Conservation (phyloP, 2,113 vertebrate species). For the Haliaeetus leucogaster region DNA sequence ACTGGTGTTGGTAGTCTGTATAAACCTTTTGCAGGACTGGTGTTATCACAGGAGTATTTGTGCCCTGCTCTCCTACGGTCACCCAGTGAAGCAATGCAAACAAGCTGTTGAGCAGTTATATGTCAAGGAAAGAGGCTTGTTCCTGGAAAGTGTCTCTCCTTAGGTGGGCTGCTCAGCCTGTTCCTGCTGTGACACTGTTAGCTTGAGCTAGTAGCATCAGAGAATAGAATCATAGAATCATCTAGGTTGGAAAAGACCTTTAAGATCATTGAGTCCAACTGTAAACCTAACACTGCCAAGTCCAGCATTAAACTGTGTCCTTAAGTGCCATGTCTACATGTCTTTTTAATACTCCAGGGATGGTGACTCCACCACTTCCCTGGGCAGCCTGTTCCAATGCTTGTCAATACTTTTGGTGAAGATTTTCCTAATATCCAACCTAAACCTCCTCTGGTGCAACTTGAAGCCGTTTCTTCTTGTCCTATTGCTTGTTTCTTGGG, state of each 20-base stretch:
- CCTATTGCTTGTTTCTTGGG: not conserved
- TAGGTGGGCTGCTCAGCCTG: not conserved
- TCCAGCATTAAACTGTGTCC: no score
- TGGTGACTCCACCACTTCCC: no score
- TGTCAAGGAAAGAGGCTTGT: not conserved
- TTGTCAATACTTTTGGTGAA: no score
- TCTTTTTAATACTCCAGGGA: no score
- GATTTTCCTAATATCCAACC: no score
- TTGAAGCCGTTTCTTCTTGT: no score
- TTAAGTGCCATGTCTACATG: no score
- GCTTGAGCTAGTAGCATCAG: not conserved
- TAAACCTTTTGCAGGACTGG: not conserved
- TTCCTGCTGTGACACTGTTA: not conserved
- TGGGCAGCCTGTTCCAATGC: no score
- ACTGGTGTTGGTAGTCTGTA: not conserved
- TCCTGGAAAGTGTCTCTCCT: not conserved
- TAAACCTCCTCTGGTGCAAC: no score
- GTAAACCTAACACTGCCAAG: no score
- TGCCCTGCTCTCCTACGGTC: rapidly evolving
- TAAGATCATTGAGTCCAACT: no score
- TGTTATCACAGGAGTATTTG: not conserved
- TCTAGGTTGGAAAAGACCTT: no score
- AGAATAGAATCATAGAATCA: not conserved
- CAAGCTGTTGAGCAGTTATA: not conserved
- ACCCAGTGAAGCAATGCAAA: not conserved